Conservation (phyloP, 2,113 vertebrate genomes). For the Fregata magnificens region DNA sequence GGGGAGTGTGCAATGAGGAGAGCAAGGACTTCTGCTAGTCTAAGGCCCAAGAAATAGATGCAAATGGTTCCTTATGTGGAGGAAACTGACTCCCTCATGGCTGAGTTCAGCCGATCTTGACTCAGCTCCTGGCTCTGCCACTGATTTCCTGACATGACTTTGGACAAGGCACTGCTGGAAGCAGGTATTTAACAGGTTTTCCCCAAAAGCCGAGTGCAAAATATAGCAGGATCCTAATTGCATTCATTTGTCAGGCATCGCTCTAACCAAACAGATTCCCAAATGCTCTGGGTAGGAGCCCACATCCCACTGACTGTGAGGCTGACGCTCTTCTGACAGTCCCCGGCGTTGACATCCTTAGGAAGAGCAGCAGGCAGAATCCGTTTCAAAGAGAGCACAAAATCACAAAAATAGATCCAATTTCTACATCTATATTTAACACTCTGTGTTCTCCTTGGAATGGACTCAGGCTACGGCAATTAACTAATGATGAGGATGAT, state of each 20-base stretch:
- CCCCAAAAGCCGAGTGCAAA: background rate
- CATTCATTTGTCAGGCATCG: background rate
- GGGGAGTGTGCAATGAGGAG: accelerated
- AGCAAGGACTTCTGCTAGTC: background rate
- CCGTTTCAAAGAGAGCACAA: background rate
- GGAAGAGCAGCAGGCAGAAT: background rate
- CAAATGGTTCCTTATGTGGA: background rate
- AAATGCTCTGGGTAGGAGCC: background rate
- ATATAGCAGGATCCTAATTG: background rate
- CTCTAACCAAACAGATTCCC: background rate
- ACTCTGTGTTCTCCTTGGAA: conserved; percentile 16
- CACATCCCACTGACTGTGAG: background rate
- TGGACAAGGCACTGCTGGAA: accelerated
- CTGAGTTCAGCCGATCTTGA: background rate
- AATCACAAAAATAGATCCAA: background rate
- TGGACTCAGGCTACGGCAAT: conserved; percentile 19
- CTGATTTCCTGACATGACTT: accelerated
- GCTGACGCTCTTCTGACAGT: background rate
- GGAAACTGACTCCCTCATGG: background rate
- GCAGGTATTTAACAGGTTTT: background rate
- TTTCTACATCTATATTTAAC: conserved; percentile 37
- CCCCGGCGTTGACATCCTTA: background rate
- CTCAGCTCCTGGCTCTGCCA: background rate
- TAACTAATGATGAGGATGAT: conserved; percentile 49
- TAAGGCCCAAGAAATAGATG: background rate